Evolutionary conservation across 2,113 vertebrate species (phyloP), one percentile per base, ranked within the genome.

Genomic region (Pollimyrus isidori): DNA sequence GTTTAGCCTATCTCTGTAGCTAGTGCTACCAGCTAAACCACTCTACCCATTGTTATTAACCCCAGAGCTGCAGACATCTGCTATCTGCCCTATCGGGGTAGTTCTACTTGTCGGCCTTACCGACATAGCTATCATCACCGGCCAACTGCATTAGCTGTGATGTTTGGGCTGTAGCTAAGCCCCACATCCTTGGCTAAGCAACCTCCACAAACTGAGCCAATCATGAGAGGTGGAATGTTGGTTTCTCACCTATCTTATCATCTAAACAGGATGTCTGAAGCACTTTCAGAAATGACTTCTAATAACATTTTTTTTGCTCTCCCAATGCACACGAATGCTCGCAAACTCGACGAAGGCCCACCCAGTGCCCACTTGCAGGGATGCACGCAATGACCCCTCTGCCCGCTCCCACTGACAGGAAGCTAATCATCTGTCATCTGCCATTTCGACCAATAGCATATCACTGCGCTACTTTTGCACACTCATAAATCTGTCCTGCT

Each of bases 261-360:
- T 95, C 94, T 94, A 92, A 92, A 92, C 93, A 95, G 94, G 95
- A 95, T 93, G 93, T 94, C 86, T 89, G 87, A 91, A 92, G 85
- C 58, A 23, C 89, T 48, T 89, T 90, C 90, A 92, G 93, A 91
- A 92, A 88, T 45, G 91, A 93, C 91, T 93, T 92, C 89, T 89
- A 42, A 91, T 94, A 92, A 91, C 65, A 80, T 50, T 26, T 35
- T 91, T 21, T 87, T 90, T 89, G 89, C 13, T 91, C 21, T 88
- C 89, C 88, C 11, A n/a, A 88, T 91, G 90, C 91, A 92, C 93
- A 92, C 90, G 89, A 92, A 92, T 92, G 92, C 93, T 89, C 90
- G 92, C 92, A 92, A 94, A 88, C 91, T 93, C 26, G 52, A 52
- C 39, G 19, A 48, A 69, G 19, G 53, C 52, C 56, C 65, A 69